Evolutionary conservation across 2,888 invertebrate genomes (phyloP), one percentile per base, ranked within the genome.

Genomic region (Gasteruption jaculator): DNA sequence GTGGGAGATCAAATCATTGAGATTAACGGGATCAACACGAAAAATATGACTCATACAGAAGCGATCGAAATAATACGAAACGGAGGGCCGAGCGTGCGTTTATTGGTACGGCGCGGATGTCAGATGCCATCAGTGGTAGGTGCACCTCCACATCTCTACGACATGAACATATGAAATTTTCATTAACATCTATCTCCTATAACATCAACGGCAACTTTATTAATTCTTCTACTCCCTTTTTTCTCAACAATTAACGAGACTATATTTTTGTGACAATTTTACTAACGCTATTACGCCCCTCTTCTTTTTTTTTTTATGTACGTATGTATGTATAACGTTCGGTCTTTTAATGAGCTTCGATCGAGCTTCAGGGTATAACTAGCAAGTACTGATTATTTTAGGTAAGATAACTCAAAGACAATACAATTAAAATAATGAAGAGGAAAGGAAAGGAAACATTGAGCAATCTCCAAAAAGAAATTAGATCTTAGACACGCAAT

Each of bases 41-140:
- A 78, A 56, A 80, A 78, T 55, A 83, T 85, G 82, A 83, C 82
- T n/a, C 85, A 85, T 63, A 76, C 81, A 12, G 81, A 83, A 57
- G 85, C 85, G 14, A 85, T 85, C 52, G 78, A 82, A 57, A 75
- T 85, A 47, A 85, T 85, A 54, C 80, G 82, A 56, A 80, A 79
- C 56, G 81, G 81, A 41, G 81, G 81, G 14, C 73, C 76, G 37
- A 73, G 74, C 12, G 81, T 83, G 30, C 71, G 78, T 40, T 68
- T 83, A 26, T 63, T 78, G 46, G 71, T 74, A 37, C 67, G 72
- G 45, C 66, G 74, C 41, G 73, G 74, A 35, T 72, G 72, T 40
- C 72, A 73, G 54, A 69, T 73, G 54, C 73, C 73, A 42, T 68
- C 72, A 53, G 69, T 70, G 66, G 70, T 71, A 67, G 70, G 70